A percentile compares a stretch with the other conserved stretches of the same genome.
Evolutionary conservation across 2,888 invertebrate genomes (phyloP).

Genomic region (Lissocephala sabroskyi): DNA sequence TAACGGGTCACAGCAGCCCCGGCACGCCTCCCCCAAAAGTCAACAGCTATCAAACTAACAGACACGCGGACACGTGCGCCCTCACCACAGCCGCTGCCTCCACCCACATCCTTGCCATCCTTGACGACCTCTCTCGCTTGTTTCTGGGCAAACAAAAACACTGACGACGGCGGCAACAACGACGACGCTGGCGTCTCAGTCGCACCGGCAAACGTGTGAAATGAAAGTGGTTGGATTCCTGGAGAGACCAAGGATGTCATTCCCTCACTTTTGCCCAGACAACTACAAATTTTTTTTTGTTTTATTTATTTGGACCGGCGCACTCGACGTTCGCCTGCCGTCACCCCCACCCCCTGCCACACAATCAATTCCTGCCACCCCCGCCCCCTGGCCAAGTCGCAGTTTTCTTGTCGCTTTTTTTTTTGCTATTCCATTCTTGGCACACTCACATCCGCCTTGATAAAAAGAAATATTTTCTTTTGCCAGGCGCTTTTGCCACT

Average conservation of each 20-base stretch:
- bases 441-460: constrained; percentile 67
- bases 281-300: constrained; percentile 34
- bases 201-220: constrained; percentile 60
- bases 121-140: constrained; percentile 36
- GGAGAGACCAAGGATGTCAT: constrained; percentile 14
- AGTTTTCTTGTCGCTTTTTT: constrained; percentile 25
- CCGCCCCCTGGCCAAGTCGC: constrained; percentile 9
- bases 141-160: constrained; percentile 51
- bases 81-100: constrained; percentile 11
- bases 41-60: constrained; percentile 52
- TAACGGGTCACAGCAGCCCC: constrained; percentile 39
- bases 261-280: neutral
- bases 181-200: constrained; percentile 13
- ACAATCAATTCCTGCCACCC: constrained; percentile 4
- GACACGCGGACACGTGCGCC: constrained; percentile 51
- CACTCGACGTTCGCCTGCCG: constrained; percentile 9
- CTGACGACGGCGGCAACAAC: constrained; percentile 5
- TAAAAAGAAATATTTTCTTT: constrained; percentile 68
- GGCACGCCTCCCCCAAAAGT: constrained; percentile 33
- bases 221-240: constrained; percentile 56
- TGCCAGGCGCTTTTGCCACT: constrained; percentile 53
- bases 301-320: constrained; percentile 50
- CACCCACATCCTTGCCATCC: constrained; percentile 2
- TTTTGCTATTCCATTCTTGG: constrained; percentile 48
- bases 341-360: constrained; percentile 5